Conservation (phyloP, 2,888 invertebrate species). For the Anarsia innoxiella region DNA sequence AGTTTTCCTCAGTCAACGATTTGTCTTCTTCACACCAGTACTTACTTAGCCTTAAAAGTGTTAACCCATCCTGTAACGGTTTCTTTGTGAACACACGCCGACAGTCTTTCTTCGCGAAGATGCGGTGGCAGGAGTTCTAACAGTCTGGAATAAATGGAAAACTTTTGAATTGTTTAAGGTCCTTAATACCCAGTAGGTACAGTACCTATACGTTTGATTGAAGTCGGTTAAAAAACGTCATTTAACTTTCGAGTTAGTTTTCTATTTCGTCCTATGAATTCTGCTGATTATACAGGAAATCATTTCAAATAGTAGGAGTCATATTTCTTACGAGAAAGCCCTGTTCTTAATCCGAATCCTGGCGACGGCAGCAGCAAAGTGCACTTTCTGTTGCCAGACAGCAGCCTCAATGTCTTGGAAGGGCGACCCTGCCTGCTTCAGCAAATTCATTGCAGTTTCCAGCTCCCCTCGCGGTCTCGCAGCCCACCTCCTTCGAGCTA, state of each 20-base stretch:
- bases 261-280: too few relatives aligned
- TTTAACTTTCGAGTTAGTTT: too few relatives aligned
- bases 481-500: constrained; percentile 78
- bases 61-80: constrained; percentile 88
- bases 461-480: constrained; percentile 45
- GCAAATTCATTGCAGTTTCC: constrained; percentile 38
- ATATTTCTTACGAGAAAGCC: constrained; percentile 78
- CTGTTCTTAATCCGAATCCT: constrained; percentile 83
- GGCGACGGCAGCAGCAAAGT: constrained; percentile 85
- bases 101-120: constrained; percentile 80
- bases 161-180: not conserved
- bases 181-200: too few relatives aligned
- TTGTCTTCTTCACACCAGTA: too few relatives aligned
- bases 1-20: too few relatives aligned
- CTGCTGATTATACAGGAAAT: too few relatives aligned
- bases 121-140: constrained; percentile 82
- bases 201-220: too few relatives aligned
- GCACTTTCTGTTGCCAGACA: constrained; percentile 79
- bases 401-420: constrained; percentile 75
- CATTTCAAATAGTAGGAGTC: too few relatives aligned
- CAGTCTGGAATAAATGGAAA: constrained; percentile 39
- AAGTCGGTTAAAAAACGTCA: too few relatives aligned
- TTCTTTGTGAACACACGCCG: constrained; percentile 68
- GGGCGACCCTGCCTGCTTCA: constrained; percentile 43
- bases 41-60: constrained; percentile 80